These are phyloP conservation scores for pig (Sus scrofa) DNA, from an alignment of 2,113 vertebrate genomes.

Conservation along the genomic window DNA sequence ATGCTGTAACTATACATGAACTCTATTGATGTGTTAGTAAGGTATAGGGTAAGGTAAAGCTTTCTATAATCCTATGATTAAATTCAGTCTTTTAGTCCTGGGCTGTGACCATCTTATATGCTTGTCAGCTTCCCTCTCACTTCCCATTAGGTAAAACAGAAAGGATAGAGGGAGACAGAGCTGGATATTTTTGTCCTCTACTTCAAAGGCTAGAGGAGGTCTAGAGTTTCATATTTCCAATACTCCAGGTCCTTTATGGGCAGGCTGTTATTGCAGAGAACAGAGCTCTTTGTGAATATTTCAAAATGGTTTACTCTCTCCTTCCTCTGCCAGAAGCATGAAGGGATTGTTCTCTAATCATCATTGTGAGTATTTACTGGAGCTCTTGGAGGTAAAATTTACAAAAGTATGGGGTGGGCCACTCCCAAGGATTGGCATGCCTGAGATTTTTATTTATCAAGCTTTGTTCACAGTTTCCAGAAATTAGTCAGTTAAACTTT, in stretches of 20 bases:
- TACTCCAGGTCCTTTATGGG: not conserved
- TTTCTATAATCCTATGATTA: not conserved
- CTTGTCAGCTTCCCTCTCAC: not conserved
- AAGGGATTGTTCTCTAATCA: not conserved
- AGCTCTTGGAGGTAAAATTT: not conserved
- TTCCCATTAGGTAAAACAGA: not conserved
- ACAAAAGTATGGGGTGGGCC: not conserved
- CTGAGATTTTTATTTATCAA: not conserved
- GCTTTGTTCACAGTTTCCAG: not conserved
- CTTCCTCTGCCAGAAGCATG: not conserved
- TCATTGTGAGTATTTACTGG: not conserved
- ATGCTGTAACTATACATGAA: not conserved
- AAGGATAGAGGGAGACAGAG: not conserved
- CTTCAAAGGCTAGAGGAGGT: not conserved
- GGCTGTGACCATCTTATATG: not conserved
- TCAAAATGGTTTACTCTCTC: not conserved
- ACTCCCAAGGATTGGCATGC: not conserved
- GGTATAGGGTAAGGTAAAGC: not conserved
- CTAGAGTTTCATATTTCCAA: not conserved
- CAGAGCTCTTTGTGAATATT: not conserved
- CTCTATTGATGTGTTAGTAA: not conserved
- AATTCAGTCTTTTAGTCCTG: not conserved
- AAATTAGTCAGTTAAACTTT: not conserved
- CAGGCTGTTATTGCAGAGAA: too few relatives aligned
- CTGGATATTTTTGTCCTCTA: not conserved